Base-by-base conservation (phyloP, 2,113 vertebrate species). In the Cyrtonyx montezumae region DNA sequence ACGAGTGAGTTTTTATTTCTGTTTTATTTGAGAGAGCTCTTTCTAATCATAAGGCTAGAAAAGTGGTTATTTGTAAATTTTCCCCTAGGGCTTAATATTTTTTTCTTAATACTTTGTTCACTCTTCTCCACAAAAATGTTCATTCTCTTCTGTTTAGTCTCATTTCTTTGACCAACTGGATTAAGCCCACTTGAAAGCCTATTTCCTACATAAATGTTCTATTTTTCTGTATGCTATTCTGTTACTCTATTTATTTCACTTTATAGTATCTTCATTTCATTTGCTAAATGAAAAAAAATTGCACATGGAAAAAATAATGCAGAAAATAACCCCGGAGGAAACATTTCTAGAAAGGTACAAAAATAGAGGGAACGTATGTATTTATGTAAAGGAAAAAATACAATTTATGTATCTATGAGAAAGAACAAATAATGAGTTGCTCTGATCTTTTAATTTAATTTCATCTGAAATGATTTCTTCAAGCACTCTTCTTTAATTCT, bases 401-500 rank as follows among this genome's bases (percentile, higher is more conserved):
- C 22, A 65, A 76, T 58, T 90, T 67, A 45, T 78, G 37, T 53
- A 53, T 9, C 17, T 87, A 92, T 73, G 30, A 43, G 77, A 83
- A 86, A 8, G 6, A 75, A 26, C 46, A 74, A 80, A 43, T 53
- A 80, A 58, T 81, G 5, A 85, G 87, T 42, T 75, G 58, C 26
- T 92, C 56, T 68, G 43, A 85, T 94, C 34, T 92, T 92, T 94
- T 55, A 80, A 55, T 71, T 88, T 59, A 30, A 30, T 15, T 22
- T 71, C 42, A 51, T 46, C 55, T 58, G 68, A 90, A 92, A 75
- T 1, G 3, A 23, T 45, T 66, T 66, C 26, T 43, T 34, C 34
- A 74, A 63, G 59, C 34, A 37, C 25, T 26, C 78, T 73, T 48
- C 30, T 48, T 67, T 71, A 80, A 91, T 40, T 85, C 45, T 66